Percentiles rank a stretch among this genome's conserved stretches.
These are phyloP conservation scores for Psilopogon haemacephalus DNA, from an alignment of 2,113 vertebrate genomes.

Conservation along the genomic window DNA sequence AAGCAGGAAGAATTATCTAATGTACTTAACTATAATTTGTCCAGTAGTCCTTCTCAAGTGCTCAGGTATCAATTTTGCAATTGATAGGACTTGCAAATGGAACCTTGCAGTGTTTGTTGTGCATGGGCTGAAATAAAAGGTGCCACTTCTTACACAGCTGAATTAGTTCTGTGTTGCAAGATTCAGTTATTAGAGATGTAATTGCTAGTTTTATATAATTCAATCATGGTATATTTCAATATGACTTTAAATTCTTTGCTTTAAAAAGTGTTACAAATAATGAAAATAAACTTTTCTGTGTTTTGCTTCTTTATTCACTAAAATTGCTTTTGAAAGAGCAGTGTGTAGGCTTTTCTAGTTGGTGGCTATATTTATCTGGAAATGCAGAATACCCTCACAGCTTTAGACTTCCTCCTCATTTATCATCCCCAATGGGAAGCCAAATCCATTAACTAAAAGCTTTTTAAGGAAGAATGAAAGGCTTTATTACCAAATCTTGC, in stretches of 20 bases:
- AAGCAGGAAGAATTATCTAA: neutral
- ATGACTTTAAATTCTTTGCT: neutral
- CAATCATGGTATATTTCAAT: neutral
- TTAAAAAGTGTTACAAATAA: neutral
- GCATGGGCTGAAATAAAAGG: neutral
- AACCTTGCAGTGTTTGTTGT: neutral
- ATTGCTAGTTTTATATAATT: neutral
- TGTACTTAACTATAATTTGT: neutral
- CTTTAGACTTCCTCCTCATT: neutral
- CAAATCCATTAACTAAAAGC: neutral
- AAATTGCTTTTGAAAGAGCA: neutral
- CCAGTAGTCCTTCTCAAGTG: neutral
- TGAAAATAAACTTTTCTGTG: neutral
- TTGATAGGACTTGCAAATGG: neutral
- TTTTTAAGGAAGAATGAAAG: neutral
- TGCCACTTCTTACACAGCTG: neutral
- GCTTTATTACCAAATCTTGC: neutral
- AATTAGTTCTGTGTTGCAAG: neutral
- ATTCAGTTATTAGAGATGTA: neutral
- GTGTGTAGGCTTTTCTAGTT: neutral
- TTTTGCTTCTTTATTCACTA: neutral
- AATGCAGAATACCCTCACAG: neutral
- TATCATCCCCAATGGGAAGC: neutral
- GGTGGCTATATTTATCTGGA: neutral
- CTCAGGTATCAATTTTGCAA: neutral